Conservation (phyloP, 2,113 vertebrate species). For the Brachyhypopomus occidentalis region DNA sequence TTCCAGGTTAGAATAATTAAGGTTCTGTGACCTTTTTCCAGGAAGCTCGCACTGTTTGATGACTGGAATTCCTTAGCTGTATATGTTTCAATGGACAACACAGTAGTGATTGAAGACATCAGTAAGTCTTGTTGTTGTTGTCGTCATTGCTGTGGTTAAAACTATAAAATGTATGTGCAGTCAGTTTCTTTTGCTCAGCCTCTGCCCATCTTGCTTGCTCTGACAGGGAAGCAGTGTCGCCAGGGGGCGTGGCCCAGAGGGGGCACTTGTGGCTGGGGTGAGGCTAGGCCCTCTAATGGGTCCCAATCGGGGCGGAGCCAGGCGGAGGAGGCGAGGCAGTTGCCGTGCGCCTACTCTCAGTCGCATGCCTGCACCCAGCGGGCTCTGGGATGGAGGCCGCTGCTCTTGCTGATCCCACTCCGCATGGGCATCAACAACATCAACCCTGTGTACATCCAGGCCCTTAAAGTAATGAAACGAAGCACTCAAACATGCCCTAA, state of each 20-base stretch:
- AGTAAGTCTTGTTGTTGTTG: slow-evolving; percentile 70
- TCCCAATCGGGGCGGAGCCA: slow-evolving; percentile 6
- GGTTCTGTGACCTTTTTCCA: slow-evolving; percentile 48
- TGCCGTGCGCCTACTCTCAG: neutral
- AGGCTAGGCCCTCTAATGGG: neutral
- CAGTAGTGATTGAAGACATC: slow-evolving; percentile 87
- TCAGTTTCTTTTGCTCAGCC: neutral
- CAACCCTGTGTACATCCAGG: slow-evolving; percentile 84
- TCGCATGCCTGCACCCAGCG: neutral
- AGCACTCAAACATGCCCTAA: neutral
- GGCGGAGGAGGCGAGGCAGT: neutral
- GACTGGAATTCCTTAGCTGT: slow-evolving; percentile 85
- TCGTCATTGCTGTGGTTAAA: too few species aligned
- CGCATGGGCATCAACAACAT: slow-evolving; percentile 87
- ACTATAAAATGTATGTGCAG: too few species aligned
- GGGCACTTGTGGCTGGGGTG: slow-evolving; percentile 49
- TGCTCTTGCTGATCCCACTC: slow-evolving; percentile 86
- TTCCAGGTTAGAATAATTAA: neutral
- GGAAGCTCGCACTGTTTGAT: slow-evolving; percentile 86
- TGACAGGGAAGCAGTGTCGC: slow-evolving; percentile 83
- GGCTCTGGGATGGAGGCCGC: slow-evolving; percentile 77
- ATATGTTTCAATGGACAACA: slow-evolving; percentile 90
- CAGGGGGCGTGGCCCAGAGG: slow-evolving; percentile 35
- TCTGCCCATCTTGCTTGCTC: neutral
- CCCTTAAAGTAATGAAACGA: slow-evolving; percentile 77